Base-by-base conservation (phyloP, 2,888 invertebrate species). In the Eristalis tenax region DNA sequence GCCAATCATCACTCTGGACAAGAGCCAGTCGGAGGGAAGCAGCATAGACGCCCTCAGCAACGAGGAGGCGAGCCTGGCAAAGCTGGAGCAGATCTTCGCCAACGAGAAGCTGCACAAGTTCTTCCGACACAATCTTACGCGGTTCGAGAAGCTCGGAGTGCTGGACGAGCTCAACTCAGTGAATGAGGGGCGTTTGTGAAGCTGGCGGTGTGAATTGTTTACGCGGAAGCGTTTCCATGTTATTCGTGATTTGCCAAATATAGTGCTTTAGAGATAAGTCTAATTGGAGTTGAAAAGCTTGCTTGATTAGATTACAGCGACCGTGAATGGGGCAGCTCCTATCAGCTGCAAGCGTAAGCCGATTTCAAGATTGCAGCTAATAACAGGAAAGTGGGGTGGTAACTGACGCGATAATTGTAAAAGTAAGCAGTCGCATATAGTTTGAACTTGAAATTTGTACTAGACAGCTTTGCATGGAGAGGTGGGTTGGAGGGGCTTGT, bases 1-100 rank as follows among this genome's bases (percentile, higher is more conserved):
- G 61, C 92, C 92, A 6, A 88, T 92, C 75, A 74, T 91, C 1
- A 90, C 91, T 0, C 80, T 92, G 89, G 90, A 91, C 13, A 90
- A 90, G 56, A 90, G 91, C 15, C 83, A 90, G 4, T 86, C 91
- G 0, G 73, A 89, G 2, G 90, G 90, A 64, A 90, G 87, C 8
- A 90, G 89, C 66, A 90, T 91, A 61, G 91, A 92, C 35, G 86
- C 88, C 4, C 82, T 92, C 81, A 82, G 83, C 61, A 88, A 91
- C 70, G 90, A 90, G 23, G 85, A 88, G 1, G 89, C 82, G 10
- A 89, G 85, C 4, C 84, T 77, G 3, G 81, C 88, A n/a, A 90
- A 90, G 73, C 80, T 91, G 66, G 89, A 90, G 4, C 74, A 83
- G 0, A 76, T 91, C 0, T 92, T 91, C 56, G 76, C 90, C 0